Base-by-base conservation (phyloP, 2,888 invertebrate species). In the Cosmopolites sordidus region DNA sequence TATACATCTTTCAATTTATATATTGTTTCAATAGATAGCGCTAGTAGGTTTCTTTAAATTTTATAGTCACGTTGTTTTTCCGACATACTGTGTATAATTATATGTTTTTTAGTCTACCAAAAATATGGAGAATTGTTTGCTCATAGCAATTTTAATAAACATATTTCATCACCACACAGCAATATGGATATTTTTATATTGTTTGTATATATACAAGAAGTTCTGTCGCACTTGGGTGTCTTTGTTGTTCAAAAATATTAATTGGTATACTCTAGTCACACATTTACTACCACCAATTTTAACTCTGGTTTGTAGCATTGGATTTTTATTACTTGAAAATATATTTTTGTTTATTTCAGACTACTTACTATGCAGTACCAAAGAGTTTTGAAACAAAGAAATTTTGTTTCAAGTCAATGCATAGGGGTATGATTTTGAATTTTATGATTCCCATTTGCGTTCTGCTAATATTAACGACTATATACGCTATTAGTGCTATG, bases 381-480 rank as follows among this genome's bases (percentile, higher is more conserved):
- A 79, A 81, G 60, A 86, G 85, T 58, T 87, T 86, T 66, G 87
- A 88, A 74, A 83, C 81, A 27, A 81, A 82, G 61, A 80, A 81
- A 63, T 87, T 86, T 67, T 88, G 87, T 68, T 88, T 87, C 82
- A 83, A 87, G 79, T 86, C 86, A 0, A 83, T 87, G 40, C 84
- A 86, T 69, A 82, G 83, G 64, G 87, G 87, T 3, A 87, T 87
- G 85, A 80, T 87, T 11, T 76, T 86, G 67, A 86, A 87, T 39
- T 87, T 85, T 69, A 86, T 87, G 81, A 78, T 84, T 14, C 87
- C 87, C 9, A 82, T 84, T 1, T 84, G 83, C 67, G 72, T 82
- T 16, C 73, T 87, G 22, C 85, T 87, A 44, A 71, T 86, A 42
- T 78, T 83, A 55, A 84, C 83, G 59, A 82, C 82, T 0, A 73